Percentiles rank a stretch among this genome's conserved stretches.
These are phyloP conservation scores for Ceramica pisi DNA, from an alignment of 2,888 invertebrate genomes.

Conservation along the genomic window DNA sequence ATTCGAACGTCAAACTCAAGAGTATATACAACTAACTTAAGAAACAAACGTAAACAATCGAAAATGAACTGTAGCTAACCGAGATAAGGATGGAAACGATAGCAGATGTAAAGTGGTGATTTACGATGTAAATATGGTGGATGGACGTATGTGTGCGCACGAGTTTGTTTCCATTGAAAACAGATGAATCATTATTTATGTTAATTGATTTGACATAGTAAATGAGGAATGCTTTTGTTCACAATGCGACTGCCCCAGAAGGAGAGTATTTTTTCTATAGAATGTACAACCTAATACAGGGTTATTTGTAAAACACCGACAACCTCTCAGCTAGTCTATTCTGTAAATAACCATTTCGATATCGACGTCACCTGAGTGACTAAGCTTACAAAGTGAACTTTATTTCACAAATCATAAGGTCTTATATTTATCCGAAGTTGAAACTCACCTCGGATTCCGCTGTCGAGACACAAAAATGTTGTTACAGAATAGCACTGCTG, in stretches of 20 bases:
- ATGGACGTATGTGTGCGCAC: slow-evolving; percentile 44
- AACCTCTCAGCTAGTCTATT: too few relatives aligned
- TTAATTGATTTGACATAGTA: slow-evolving; percentile 27
- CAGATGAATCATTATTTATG: slow-evolving; percentile 36
- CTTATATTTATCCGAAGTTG: too few relatives aligned
- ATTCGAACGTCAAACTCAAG: slow-evolving; percentile 38
- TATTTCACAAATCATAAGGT: too few relatives aligned
- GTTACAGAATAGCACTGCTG: too few relatives aligned
- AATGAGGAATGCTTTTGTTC: not conserved
- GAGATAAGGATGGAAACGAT: slow-evolving; percentile 3
- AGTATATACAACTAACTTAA: not conserved
- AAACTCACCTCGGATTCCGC: too few relatives aligned
- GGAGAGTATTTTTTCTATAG: not conserved
- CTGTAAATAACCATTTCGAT: too few relatives aligned
- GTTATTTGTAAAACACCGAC: too few relatives aligned
- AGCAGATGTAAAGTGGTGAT: slow-evolving; percentile 22
- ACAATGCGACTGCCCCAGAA: not conserved
- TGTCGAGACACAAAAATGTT: too few relatives aligned
- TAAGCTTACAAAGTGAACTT: too few relatives aligned
- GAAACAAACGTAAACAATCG: not conserved
- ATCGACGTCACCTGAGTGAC: too few relatives aligned
- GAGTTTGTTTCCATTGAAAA: slow-evolving; percentile 48
- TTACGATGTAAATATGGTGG: slow-evolving; percentile 56
- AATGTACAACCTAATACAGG: too few relatives aligned
- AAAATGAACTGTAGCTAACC: not conserved